Evolutionary conservation across 2,797 vertebrate species (phyloP), one percentile per base, ranked within the genome.

Genomic region (Anabacerthia variegaticeps): DNA sequence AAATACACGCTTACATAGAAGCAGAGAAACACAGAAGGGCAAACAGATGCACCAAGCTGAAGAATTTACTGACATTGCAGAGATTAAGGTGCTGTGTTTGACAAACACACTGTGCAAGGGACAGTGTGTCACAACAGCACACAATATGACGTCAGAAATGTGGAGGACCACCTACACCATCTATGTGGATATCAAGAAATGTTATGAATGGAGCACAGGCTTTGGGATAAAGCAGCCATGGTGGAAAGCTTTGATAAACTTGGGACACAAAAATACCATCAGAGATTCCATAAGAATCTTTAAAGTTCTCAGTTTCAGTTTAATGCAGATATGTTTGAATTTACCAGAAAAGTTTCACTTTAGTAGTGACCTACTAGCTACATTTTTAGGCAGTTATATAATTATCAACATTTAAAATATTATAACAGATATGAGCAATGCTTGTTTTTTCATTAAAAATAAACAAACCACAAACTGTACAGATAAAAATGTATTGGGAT

Each of bases 31-130:
- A 78, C 15, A 44, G 46, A 65, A 48, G 87, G 30, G 30, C 13
- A 85, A 75, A 65, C 21, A 91, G 32, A 58, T 27, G 24, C 9
- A 75, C 10, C n/a, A 73, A 39, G 19, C 0, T 58, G 16, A 82
- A 59, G 22, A 54, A 76, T 17, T 8, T 37, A 22, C 8, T 56
- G 61, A 80, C 85, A 86, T 2, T 32, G 22, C 22, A 72, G 37
- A 55, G 56, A 90, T 76, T 32, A 61, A 59, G 22, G 10, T 28
- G 28, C 10, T 37, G 15, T 10, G 18, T 67, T 67, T 85, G 41
- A 23, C 26, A 52, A 61, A 32, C 0, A 1, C 0, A 0, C 10
- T 51, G 32, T 28, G 32, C 2, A 13, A 65, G 27, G 30, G 30
- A 28, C 34, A 72, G 4, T 9, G 23, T 65, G 11, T 56, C 49